phyloP scores from a whole-genome alignment of 2,797 vertebrate genomes.

The Catamblyrhynchus diadema region DNA sequence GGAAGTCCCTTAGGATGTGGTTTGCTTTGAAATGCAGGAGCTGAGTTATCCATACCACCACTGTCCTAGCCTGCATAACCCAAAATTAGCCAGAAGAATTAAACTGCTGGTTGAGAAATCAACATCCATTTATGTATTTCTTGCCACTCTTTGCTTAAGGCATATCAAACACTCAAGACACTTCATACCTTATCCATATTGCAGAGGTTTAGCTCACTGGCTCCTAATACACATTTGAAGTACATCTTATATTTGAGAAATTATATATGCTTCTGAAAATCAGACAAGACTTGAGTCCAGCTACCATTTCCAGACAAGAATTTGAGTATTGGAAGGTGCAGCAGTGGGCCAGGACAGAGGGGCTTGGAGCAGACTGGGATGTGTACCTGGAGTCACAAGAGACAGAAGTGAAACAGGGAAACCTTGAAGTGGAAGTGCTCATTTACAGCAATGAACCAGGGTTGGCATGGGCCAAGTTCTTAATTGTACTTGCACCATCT shows the following conservation, averaged over 20 bases:
- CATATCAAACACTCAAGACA: neutral
- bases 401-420: neutral
- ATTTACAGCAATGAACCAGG: fast-evolving
- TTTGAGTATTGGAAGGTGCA: neutral
- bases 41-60: neutral
- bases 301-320: neutral
- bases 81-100: neutral
- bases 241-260: neutral
- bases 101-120: neutral
- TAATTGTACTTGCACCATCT: neutral
- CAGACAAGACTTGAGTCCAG: neutral
- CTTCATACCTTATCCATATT: neutral
- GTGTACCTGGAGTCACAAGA: neutral
- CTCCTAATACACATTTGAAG: neutral
- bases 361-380: neutral
- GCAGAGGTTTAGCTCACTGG: neutral
- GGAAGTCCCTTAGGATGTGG: neutral
- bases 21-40: neutral
- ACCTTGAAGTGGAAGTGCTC: neutral
- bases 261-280: neutral
- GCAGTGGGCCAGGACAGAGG: neutral
- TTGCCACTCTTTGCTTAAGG: neutral
- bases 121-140: neutral
- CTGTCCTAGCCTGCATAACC: neutral
- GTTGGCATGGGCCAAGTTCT: neutral